Percentiles rank a stretch among this genome's conserved stretches.
These are phyloP conservation scores for Drosophila murphyi DNA, from an alignment of 1,140 invertebrate genomes.

Conservation along the genomic window DNA sequence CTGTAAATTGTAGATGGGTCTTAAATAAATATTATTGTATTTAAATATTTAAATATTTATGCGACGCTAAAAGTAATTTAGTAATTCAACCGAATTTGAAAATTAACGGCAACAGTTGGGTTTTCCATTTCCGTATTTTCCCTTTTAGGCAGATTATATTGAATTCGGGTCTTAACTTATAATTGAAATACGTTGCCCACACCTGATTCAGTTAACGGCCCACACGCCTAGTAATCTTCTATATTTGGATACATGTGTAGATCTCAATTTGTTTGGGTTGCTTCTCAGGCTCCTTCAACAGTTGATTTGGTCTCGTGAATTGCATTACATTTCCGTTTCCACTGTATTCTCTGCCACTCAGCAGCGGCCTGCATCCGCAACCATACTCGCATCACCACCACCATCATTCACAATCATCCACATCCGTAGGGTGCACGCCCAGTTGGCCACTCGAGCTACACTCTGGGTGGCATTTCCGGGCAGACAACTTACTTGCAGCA, in stretches of 20 bases:
- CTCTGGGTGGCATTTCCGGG: constrained; percentile 56
- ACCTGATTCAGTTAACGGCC: constrained; percentile 3
- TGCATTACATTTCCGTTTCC: constrained; percentile 66
- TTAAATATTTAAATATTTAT: background rate
- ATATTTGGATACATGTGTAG: constrained; percentile 23
- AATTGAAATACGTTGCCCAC: background rate
- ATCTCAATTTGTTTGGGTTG: constrained; percentile 14
- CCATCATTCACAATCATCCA: constrained; percentile 43
- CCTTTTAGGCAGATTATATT: background rate
- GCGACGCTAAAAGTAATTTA: too few relatives aligned
- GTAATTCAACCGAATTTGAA: too few relatives aligned
- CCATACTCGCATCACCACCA: constrained; percentile 6
- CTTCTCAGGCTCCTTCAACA: constrained; percentile 43
- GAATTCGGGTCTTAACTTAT: constrained; percentile 10
- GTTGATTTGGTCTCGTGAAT: constrained; percentile 66
- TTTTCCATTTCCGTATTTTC: background rate
- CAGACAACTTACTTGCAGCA: constrained; percentile 61
- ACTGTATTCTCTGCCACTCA: constrained; percentile 31
- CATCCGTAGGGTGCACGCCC: constrained; percentile 34
- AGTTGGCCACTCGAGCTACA: constrained; percentile 22
- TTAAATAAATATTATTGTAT: background rate
- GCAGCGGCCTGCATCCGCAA: constrained; percentile 43
- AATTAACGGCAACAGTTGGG: background rate
- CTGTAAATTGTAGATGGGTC: background rate
- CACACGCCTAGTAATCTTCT: background rate